A percentile compares a stretch with the other conserved stretches of the same genome.
phyloP scores from a whole-genome alignment of 2,113 vertebrate genomes.

The Laticauda laticaudata region DNA sequence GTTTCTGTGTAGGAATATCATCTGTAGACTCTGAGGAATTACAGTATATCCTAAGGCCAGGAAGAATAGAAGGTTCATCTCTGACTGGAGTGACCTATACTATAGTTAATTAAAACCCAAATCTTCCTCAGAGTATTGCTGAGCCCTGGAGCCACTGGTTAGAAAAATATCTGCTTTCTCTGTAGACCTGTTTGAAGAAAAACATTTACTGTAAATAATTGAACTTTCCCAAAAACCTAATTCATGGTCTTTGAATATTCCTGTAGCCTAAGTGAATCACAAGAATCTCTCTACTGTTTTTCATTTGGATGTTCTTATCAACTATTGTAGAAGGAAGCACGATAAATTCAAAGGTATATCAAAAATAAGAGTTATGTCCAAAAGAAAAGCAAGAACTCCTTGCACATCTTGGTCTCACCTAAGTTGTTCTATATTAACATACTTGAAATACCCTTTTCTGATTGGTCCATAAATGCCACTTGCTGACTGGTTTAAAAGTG shows the following conservation, averaged over 20 bases:
- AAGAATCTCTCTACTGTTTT: background rate
- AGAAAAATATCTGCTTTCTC: background rate
- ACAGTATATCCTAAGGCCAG: background rate
- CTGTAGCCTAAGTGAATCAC: background rate
- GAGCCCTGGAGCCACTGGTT: background rate
- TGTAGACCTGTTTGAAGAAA: background rate
- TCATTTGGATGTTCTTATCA: background rate
- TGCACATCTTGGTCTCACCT: background rate
- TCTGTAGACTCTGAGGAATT: background rate
- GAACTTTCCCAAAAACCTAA: background rate
- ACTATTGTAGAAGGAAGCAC: background rate
- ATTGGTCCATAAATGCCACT: too few species aligned
- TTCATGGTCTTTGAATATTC: background rate
- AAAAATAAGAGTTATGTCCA: background rate
- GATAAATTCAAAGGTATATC: background rate
- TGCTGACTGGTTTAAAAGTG: too few species aligned
- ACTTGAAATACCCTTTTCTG: too few species aligned
- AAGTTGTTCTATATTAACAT: background rate
- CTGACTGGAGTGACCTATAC: background rate
- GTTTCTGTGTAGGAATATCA: background rate
- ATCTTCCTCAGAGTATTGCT: background rate
- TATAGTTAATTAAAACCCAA: background rate
- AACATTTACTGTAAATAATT: slow-evolving; percentile 4
- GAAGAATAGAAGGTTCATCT: background rate
- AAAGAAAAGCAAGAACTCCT: background rate